Evolutionary conservation across 1,140 invertebrate species (phyloP), one percentile per base, ranked within the genome.

Genomic region (Listronotus oregonensis): DNA sequence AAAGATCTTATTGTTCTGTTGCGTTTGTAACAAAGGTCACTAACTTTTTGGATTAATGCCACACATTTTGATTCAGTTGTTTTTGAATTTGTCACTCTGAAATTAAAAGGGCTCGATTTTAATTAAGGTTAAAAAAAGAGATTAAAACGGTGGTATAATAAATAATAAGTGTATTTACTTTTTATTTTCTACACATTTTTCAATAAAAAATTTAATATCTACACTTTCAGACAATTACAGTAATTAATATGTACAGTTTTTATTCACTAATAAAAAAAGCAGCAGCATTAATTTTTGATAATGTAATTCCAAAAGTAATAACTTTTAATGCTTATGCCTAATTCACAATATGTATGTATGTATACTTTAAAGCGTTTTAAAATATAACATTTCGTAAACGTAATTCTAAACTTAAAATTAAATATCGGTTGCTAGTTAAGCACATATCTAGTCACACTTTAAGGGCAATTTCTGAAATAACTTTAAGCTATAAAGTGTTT

Each of bases 191-290:
- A 64, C 61, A 60, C 21, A 39, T 59, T 60, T 67, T 67, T 71
- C 66, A 70, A 75, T 75, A 75, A 71, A 75, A 73, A 73, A 73
- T 73, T 69, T 68, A 69, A 62, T 73, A 73, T 73, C 71, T 73
- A 73, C 71, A 73, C 52, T 71, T 73, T 73, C 69, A 68, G 71
- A 73, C 71, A 71, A 50, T 70, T 69, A 67, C 42, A 63, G 67
- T 70, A 71, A 67, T 71, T 68, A 70, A 47, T 67, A 66, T 61
- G 37, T 62, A 60, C 44, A 55, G 44, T 10, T 46, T 49, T 37
- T 54, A 52, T 52, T 62, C 21, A 34, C 47, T 66, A 52, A 57
- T 12, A 49, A 60, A 21, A 59, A 60, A 54, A 66, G 64, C 64
- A 58, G 64, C 47, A 62, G 59, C 59, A 62, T 62, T 56, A 34